These are phyloP conservation scores for Papilio elwesi DNA, from an alignment of 2,888 invertebrate species.

Conservation along the genomic window DNA sequence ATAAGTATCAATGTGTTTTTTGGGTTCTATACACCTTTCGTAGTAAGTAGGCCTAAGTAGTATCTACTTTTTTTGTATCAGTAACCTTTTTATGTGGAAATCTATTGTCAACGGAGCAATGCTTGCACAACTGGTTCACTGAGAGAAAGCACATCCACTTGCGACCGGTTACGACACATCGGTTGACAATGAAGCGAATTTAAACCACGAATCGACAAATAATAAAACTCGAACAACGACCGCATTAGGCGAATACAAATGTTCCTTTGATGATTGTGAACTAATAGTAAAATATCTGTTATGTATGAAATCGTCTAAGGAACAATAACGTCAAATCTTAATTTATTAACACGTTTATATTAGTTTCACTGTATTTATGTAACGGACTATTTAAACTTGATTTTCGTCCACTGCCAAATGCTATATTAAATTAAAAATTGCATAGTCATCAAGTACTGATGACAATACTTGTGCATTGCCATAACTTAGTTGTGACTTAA, in stretches of 20 bases:
- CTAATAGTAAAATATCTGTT: background rate
- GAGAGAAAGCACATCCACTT: conserved; percentile 40
- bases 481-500: too few relatives aligned
- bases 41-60: conserved; percentile 5
- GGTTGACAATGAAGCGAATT: conserved; percentile 35
- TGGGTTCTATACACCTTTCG: background rate
- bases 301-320: too few relatives aligned
- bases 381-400: too few relatives aligned
- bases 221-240: background rate
- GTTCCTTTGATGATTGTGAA: background rate
- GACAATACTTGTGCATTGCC: too few relatives aligned
- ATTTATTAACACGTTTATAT: too few relatives aligned
- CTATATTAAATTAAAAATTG: too few relatives aligned
- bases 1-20: conserved; percentile 20
- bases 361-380: too few relatives aligned
- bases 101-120: conserved; percentile 24
- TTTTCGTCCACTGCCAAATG: too few relatives aligned
- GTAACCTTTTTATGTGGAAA: conserved; percentile 18
- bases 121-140: conserved; percentile 34
- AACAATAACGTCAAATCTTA: too few relatives aligned
- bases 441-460: too few relatives aligned
- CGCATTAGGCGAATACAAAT: background rate
- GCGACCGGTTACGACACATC: conserved; percentile 39
- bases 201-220: conserved; percentile 4
- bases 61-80: conserved; percentile 20